Evolutionary conservation across 2,797 vertebrate species (phyloP).

Genomic region (Mycteria americana): DNA sequence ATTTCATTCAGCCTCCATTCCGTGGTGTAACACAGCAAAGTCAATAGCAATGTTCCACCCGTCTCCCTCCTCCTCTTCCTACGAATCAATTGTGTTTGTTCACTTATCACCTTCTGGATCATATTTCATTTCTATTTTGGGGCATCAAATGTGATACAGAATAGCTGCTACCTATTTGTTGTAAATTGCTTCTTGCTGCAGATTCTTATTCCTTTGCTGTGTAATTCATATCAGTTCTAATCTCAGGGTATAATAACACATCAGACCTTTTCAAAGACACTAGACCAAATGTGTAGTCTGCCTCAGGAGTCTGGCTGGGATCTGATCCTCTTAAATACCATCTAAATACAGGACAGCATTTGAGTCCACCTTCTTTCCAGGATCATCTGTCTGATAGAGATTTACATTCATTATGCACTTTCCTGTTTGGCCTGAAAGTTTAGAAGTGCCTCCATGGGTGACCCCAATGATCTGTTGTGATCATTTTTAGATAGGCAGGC

Average conservation of each 20-base stretch:
- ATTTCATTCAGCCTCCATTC: slow-evolving; percentile 38
- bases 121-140: slow-evolving; percentile 59
- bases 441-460: not conserved
- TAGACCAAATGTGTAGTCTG: not conserved
- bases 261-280: not conserved
- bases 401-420: not conserved
- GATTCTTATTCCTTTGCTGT: slow-evolving; percentile 20
- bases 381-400: not conserved
- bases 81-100: slow-evolving; percentile 46
- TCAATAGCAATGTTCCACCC: slow-evolving; percentile 26
- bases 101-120: slow-evolving; percentile 45
- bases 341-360: not conserved
- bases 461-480: not conserved
- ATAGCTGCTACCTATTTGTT: slow-evolving; percentile 32
- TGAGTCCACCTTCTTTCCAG: not conserved
- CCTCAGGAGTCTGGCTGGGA: not conserved
- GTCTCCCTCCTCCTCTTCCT: slow-evolving; percentile 16
- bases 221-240: slow-evolving; percentile 10
- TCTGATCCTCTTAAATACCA: not conserved
- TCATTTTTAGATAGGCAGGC: not conserved
- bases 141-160: slow-evolving; percentile 16
- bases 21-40: slow-evolving; percentile 9
- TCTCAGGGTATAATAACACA: slow-evolving; percentile 12
- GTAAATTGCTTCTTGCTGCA: slow-evolving; percentile 38
- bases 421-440: not conserved